Evolutionary conservation across 1,140 invertebrate genomes (phyloP).

Genomic region (Cyrtorhinus lividipennis): DNA sequence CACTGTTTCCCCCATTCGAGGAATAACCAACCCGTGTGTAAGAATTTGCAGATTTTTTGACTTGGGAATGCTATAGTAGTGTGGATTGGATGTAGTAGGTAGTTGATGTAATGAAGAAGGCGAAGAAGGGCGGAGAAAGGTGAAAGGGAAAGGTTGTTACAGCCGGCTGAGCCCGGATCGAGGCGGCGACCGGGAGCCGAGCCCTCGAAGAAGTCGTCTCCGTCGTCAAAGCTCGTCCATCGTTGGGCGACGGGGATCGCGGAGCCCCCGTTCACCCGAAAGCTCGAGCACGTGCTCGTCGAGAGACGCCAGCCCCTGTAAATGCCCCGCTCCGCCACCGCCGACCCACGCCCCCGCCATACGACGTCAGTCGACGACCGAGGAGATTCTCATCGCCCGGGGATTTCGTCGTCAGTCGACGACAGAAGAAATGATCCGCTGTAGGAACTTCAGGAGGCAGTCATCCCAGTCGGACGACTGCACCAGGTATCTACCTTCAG

Average conservation of each 20-base stretch:
- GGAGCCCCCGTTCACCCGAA: conserved; percentile 46
- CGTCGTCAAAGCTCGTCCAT: conserved; percentile 29
- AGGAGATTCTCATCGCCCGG: conserved; percentile 77
- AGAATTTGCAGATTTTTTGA: too few species aligned
- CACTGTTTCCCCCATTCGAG: too few species aligned
- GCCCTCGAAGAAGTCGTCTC: conserved; percentile 43
- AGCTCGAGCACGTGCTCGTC: conserved; percentile 57
- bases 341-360: conserved; percentile 50
- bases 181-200: conserved; percentile 54
- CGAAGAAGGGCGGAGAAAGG: neutral
- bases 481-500: conserved; percentile 25
- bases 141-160: conserved; percentile 32
- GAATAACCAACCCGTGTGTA: too few species aligned
- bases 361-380: conserved; percentile 72
- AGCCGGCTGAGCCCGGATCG: conserved; percentile 59
- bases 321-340: conserved; percentile 27
- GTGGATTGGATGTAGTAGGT: neutral
- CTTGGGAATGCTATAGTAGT: too few species aligned
- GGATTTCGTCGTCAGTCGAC: conserved; percentile 79
- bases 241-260: conserved; percentile 29
- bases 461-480: conserved; percentile 34
- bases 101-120: neutral
- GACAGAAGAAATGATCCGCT: conserved; percentile 82
- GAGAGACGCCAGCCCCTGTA: conserved; percentile 33
- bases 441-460: conserved; percentile 56